These are phyloP conservation scores for Augiades crinisus DNA, from an alignment of 2,888 invertebrate genomes.

Conservation along the genomic window DNA sequence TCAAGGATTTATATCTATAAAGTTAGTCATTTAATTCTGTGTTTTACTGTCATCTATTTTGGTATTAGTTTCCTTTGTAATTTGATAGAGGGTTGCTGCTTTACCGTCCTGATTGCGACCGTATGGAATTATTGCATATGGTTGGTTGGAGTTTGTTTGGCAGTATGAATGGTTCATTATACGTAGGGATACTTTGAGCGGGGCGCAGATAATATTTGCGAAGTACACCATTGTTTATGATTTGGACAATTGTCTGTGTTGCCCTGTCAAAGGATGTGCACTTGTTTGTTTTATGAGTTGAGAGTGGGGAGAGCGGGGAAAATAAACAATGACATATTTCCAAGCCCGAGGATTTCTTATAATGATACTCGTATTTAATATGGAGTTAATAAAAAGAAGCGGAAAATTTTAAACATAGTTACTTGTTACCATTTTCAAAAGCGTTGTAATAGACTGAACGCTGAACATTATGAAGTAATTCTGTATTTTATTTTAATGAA, in stretches of 20 bases:
- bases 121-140: slow-evolving; percentile 79
- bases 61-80: slow-evolving; percentile 69
- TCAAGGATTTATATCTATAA: slow-evolving; percentile 74
- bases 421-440: slow-evolving; percentile 22
- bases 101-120: slow-evolving; percentile 45
- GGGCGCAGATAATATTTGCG: slow-evolving; percentile 74
- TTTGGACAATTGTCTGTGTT: slow-evolving; percentile 79
- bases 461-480: slow-evolving; percentile 23
- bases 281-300: slow-evolving; percentile 66
- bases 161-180: slow-evolving; percentile 80
- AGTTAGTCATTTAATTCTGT: slow-evolving; percentile 65
- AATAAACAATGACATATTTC: slow-evolving; percentile 50
- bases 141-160: slow-evolving; percentile 79
- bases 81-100: slow-evolving; percentile 56
- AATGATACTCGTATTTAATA: slow-evolving; percentile 4
- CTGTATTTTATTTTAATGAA: slow-evolving; percentile 27
- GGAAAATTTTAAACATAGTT: slow-evolving; percentile 16
- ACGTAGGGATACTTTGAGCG: slow-evolving; percentile 70
- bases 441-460: slow-evolving; percentile 22
- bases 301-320: slow-evolving; percentile 41
- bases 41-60: slow-evolving; percentile 73
- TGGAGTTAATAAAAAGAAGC: slow-evolving; percentile 1
- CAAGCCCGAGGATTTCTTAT: slow-evolving; percentile 5
- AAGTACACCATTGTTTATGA: slow-evolving; percentile 80
- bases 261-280: slow-evolving; percentile 78